phyloP scores from a whole-genome alignment of 2,113 vertebrate genomes.

The Orthonyx spaldingii region DNA sequence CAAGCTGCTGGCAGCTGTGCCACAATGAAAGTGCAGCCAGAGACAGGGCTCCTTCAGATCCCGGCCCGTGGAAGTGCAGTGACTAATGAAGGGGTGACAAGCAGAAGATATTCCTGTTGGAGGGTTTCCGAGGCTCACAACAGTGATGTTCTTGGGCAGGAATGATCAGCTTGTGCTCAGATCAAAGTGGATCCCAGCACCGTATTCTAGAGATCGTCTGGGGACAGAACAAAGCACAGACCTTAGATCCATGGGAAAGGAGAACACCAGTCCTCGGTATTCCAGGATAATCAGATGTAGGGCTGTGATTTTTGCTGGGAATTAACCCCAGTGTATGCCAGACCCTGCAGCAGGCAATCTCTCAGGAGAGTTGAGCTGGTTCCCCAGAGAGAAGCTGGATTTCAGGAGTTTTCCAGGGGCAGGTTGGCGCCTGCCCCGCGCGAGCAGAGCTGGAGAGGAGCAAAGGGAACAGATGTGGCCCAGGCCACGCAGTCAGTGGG shows the following conservation, averaged over 20 bases:
- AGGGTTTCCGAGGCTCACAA: neutral
- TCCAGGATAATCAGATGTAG: neutral
- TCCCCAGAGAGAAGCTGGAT: neutral
- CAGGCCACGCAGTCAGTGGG: neutral
- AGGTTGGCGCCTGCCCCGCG: neutral
- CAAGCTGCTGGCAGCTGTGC: neutral
- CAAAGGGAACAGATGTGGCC: neutral
- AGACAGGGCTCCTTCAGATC: neutral
- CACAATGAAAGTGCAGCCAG: neutral
- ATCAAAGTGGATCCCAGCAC: neutral
- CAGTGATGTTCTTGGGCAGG: neutral
- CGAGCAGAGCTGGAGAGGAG: neutral
- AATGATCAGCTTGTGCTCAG: neutral
- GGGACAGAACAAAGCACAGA: neutral
- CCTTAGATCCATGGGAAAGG: neutral
- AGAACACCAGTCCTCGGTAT: neutral
- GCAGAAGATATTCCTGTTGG: neutral
- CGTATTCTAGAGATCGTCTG: accelerated
- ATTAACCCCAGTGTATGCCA: neutral
- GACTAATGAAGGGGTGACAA: neutral
- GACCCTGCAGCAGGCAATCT: too few relatives aligned
- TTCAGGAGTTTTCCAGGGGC: neutral
- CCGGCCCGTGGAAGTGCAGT: accelerated
- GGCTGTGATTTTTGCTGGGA: neutral
- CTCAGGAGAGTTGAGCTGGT: neutral